phyloP scores from a whole-genome alignment of 2,888 invertebrate genomes.

The Zonitis immaculata region DNA sequence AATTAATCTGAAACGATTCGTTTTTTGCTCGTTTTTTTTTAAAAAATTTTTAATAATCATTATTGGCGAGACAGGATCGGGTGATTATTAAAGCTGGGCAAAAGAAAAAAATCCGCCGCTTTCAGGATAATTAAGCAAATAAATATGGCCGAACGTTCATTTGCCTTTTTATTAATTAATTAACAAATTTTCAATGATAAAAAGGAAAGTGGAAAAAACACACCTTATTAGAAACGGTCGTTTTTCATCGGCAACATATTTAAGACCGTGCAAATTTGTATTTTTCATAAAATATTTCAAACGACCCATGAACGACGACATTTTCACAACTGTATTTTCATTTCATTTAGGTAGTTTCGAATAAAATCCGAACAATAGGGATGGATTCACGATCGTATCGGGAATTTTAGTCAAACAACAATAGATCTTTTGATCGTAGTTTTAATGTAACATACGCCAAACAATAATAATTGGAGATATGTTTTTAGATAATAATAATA shows the following conservation, averaged over 20 bases:
- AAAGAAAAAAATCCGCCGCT: not conserved
- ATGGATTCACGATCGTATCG: no score
- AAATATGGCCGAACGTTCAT: not conserved
- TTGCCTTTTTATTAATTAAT: not conserved
- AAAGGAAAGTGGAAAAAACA: not conserved
- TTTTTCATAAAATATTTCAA: slow-evolving; percentile 36
- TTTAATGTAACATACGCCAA: not conserved
- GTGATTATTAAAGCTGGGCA: not conserved
- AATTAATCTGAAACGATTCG: slow-evolving; percentile 49
- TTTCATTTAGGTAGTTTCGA: no score
- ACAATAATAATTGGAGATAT: not conserved
- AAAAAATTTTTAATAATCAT: no score
- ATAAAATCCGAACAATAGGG: no score
- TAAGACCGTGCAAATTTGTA: slow-evolving; percentile 42
- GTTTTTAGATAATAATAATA: no score
- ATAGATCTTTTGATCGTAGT: not conserved
- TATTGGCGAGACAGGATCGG: not conserved
- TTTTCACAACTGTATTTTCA: no score
- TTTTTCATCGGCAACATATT: slow-evolving; percentile 37
- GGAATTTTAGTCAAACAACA: not conserved
- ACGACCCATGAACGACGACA: not conserved
- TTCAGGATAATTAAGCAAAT: not conserved
- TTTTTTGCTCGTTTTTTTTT: no score
- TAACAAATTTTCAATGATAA: not conserved
- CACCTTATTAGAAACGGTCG: slow-evolving; percentile 34